A percentile compares a stretch with the other conserved stretches of the same genome.
These are phyloP conservation scores for Mus spicilegus DNA, from an alignment of 2,113 vertebrate species.

Conservation along the genomic window DNA sequence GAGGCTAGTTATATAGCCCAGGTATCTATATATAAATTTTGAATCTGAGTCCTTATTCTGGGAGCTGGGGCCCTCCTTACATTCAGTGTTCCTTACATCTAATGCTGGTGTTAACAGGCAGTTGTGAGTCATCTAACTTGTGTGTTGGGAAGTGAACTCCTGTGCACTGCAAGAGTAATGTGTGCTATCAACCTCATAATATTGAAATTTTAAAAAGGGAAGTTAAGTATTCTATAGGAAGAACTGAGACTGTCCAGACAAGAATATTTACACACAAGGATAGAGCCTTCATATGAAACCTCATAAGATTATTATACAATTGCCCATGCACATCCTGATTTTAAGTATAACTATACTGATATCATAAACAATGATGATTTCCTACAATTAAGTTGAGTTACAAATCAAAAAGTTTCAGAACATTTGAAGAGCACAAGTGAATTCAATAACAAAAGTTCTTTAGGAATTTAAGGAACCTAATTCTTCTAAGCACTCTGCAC, in stretches of 20 bases:
- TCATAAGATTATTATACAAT: background rate
- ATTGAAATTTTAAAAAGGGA: background rate
- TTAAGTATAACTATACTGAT: background rate
- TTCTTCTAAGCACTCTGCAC: background rate
- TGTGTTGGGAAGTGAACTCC: background rate
- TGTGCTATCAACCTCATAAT: background rate
- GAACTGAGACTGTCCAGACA: background rate
- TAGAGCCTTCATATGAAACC: background rate
- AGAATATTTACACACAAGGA: background rate
- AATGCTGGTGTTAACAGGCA: background rate
- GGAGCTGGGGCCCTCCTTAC: too few species aligned
- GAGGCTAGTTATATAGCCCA: too few species aligned
- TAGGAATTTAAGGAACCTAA: background rate
- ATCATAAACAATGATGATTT: background rate
- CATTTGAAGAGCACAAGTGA: background rate
- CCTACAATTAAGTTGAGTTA: background rate
- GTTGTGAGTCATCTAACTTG: background rate
- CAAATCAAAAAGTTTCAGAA: background rate
- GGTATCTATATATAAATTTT: too few species aligned
- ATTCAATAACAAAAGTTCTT: slow-evolving; percentile 29
- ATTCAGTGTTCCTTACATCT: too few species aligned
- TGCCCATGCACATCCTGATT: background rate
- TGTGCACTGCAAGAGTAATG: background rate
- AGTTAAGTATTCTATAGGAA: background rate
- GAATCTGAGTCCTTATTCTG: too few species aligned